These are phyloP conservation scores for Anguilla megastoma DNA, from an alignment of 2,797 vertebrate species.

Conservation along the genomic window DNA sequence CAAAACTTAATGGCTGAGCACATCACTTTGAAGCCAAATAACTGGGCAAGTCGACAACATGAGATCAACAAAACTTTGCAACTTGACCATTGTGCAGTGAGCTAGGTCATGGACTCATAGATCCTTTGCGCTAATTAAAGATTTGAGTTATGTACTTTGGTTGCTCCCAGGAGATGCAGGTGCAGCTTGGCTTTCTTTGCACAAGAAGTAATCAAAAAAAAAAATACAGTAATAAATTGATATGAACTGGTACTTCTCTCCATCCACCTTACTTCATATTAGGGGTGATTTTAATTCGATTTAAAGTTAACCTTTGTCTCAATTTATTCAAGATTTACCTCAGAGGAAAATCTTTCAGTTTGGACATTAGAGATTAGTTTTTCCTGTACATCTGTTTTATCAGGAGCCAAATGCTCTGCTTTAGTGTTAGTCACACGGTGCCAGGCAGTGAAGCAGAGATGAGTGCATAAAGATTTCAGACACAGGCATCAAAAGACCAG, in stretches of 20 bases:
- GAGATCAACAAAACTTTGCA: neutral
- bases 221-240: neutral
- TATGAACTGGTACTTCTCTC: neutral
- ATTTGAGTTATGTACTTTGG: neutral
- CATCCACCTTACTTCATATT: neutral
- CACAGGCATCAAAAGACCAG: slow-evolving; percentile 1
- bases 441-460: neutral
- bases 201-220: neutral
- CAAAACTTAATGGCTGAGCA: neutral
- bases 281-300: neutral
- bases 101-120: neutral
- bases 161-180: neutral
- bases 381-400: neutral
- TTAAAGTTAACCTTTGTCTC: neutral
- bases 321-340: neutral
- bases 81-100: neutral
- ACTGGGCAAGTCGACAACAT: neutral
- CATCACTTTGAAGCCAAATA: neutral
- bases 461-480: neutral
- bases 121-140: neutral
- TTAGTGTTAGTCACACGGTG: neutral
- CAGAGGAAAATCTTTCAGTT: neutral
- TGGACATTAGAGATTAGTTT: neutral
- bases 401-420: neutral
- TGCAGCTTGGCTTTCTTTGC: neutral